A percentile compares a stretch with the other conserved stretches of the same genome.
Evolutionary conservation across 2,113 vertebrate species (phyloP).

Genomic region (Anas platyrhynchos): DNA sequence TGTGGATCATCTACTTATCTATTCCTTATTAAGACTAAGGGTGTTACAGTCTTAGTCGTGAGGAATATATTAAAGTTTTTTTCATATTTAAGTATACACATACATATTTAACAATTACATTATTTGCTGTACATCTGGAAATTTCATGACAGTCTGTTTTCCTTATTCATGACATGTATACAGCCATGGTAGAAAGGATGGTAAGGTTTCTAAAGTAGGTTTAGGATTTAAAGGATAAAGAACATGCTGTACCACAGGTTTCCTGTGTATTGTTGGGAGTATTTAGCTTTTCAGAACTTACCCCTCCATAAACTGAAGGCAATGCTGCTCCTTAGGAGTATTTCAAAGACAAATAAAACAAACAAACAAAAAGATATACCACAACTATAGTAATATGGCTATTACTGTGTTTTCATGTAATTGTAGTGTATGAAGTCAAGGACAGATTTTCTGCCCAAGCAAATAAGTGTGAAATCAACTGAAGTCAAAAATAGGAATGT

Average conservation of each 20-base stretch:
- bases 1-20: not conserved
- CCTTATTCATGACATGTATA: not conserved
- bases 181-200: not conserved
- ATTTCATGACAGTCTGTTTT: not conserved
- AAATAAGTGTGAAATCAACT: not conserved
- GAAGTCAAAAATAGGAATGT: not conserved
- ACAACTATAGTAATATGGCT: not conserved
- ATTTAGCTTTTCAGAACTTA: not conserved
- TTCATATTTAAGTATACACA: not conserved
- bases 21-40: not conserved
- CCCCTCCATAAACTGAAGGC: not conserved
- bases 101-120: not conserved
- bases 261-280: accelerated
- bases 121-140: not conserved
- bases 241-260: accelerated
- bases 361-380: not conserved
- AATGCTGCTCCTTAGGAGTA: not conserved
- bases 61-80: not conserved
- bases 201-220: not conserved
- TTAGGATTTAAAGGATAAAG: not conserved
- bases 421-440: not conserved
- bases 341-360: too few species aligned
- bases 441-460: not conserved
- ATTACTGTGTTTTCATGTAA: not conserved
- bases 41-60: not conserved